Percentiles rank a stretch among this genome's conserved stretches.
These are phyloP conservation scores for Ditylenchus dipsaci DNA, from an alignment of 1,140 invertebrate species.

Conservation along the genomic window DNA sequence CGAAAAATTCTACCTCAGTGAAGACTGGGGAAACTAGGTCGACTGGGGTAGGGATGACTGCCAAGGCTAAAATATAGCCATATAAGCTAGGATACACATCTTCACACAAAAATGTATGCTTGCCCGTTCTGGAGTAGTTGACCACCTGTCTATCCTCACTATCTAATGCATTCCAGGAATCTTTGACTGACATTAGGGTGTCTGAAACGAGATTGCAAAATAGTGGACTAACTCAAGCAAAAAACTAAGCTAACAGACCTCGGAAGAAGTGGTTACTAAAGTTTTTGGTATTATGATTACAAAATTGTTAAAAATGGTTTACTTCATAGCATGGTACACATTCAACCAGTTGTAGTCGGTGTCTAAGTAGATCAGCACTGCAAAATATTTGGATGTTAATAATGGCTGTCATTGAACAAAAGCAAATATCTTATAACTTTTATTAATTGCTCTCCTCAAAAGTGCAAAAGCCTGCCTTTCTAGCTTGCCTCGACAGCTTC, in stretches of 20 bases:
- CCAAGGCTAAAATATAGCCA: neutral
- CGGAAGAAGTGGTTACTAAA: slow-evolving; percentile 62
- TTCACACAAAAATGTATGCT: slow-evolving; percentile 13
- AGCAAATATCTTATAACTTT: no score
- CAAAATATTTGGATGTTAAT: no score
- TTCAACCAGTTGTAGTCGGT: slow-evolving; percentile 86
- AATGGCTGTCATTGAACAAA: no score
- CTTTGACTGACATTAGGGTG: slow-evolving; percentile 34
- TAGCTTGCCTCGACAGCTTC: no score
- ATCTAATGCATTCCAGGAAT: slow-evolving; percentile 44
- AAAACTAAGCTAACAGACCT: slow-evolving; percentile 65
- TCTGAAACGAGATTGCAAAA: slow-evolving; percentile 22
- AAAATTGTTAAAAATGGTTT: no score
- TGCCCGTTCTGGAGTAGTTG: slow-evolving; percentile 41
- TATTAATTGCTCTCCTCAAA: no score
- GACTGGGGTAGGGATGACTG: slow-evolving; percentile 56
- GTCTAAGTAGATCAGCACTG: slow-evolving; percentile 85
- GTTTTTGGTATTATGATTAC: slow-evolving; percentile 57
- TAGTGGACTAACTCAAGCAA: neutral
- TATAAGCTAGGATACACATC: neutral
- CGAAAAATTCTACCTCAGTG: slow-evolving; percentile 4
- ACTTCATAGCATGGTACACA: slow-evolving; percentile 71
- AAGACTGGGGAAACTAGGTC: slow-evolving; percentile 34
- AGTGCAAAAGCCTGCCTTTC: no score
- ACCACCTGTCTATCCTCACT: slow-evolving; percentile 42